phyloP scores from a whole-genome alignment of 1,140 invertebrate genomes.

The Atta colombica region DNA sequence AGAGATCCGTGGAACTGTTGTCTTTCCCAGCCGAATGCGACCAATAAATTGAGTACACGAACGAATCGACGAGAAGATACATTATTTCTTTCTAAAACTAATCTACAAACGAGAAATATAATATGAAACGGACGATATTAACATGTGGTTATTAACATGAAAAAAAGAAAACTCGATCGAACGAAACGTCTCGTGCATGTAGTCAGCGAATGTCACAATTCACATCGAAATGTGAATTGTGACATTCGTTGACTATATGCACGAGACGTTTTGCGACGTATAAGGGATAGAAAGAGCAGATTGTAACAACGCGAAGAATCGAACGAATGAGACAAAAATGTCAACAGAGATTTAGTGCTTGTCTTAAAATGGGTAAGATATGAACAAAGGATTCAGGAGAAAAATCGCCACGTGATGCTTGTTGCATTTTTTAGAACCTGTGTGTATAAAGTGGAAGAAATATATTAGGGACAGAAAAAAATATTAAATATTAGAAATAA shows the following conservation, averaged over 20 bases:
- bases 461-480: too few relatives aligned
- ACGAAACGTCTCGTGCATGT: too few relatives aligned
- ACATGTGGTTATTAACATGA: too few relatives aligned
- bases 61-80: background rate
- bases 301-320: background rate
- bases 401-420: background rate
- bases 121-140: background rate
- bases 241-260: background rate
- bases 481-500: too few relatives aligned
- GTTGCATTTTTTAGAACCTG: too few relatives aligned
- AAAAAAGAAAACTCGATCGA: background rate
- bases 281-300: background rate
- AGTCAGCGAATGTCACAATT: too few relatives aligned
- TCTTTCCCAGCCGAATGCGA: background rate
- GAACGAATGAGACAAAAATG: background rate
- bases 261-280: background rate
- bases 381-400: background rate
- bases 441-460: too few relatives aligned
- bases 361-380: background rate
- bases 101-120: background rate
- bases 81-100: conserved; percentile 2
- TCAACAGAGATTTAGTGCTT: background rate
- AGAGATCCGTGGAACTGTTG: background rate
- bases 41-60: background rate
- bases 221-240: background rate